Percentiles rank a stretch among this genome's conserved stretches.
Evolutionary conservation across 35 echinoderm and acorn worm genomes (phyloP).

Genomic region (Lytechinus pictus): DNA sequence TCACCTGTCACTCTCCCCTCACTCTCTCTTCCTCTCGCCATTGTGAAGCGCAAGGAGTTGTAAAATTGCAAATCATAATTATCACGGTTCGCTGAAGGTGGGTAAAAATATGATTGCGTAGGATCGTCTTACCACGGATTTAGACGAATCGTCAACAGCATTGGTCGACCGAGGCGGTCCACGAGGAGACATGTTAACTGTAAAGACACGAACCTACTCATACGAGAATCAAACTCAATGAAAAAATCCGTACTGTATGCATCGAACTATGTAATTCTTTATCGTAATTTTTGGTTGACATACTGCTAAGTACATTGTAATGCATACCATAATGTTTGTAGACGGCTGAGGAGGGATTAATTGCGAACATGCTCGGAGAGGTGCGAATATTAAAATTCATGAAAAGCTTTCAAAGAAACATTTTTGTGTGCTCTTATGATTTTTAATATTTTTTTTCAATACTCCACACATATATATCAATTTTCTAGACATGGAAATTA

Average conservation of each 20-base stretch:
- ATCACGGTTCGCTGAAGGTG: neutral
- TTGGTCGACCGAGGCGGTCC: neutral
- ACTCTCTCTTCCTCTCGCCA: neutral
- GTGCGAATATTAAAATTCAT: neutral
- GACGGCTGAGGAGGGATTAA: neutral
- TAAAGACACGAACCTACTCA: neutral
- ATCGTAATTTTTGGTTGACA: neutral
- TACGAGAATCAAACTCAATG: neutral
- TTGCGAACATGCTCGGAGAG: neutral
- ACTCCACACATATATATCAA: too few relatives aligned
- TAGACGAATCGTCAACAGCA: neutral
- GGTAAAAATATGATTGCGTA: neutral
- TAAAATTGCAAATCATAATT: conserved; percentile 21
- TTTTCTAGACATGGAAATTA: too few relatives aligned
- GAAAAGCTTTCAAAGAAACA: neutral
- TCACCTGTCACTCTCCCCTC: neutral
- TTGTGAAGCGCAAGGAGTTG: neutral
- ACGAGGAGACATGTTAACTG: neutral
- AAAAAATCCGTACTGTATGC: neutral
- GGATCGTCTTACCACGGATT: neutral
- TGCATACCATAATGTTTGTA: neutral
- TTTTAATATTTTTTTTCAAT: neutral
- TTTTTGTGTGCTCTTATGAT: neutral
- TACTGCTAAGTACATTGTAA: neutral
- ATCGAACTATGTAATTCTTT: neutral